These are phyloP conservation scores for Sebastes trivittatus DNA, from an alignment of 2,797 vertebrate genomes.

Conservation along the genomic window DNA sequence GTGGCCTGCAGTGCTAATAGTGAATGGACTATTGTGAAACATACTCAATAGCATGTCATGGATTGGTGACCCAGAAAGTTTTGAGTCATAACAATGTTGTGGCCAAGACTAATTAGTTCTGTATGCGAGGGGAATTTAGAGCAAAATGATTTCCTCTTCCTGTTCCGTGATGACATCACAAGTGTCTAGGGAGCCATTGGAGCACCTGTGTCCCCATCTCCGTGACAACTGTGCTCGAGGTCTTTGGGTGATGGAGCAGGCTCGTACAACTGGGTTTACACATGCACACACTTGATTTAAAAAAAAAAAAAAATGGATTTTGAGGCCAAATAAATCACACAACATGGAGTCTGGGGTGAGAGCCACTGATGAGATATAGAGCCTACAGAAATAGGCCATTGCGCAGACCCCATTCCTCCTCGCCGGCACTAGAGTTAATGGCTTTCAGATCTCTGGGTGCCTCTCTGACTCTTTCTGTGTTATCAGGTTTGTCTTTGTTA, in stretches of 20 bases:
- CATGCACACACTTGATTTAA: constrained; percentile 43
- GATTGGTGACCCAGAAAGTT: constrained; percentile 38
- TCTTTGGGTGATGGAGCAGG: constrained; percentile 51
- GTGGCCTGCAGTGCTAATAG: not conserved
- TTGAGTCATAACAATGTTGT: constrained; percentile 14
- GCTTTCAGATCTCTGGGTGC: constrained; percentile 72
- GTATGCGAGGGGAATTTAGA: not conserved
- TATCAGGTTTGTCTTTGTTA: constrained; percentile 67
- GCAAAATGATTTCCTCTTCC: constrained; percentile 37
- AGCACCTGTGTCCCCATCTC: constrained; percentile 74
- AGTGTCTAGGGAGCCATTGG: constrained; percentile 33
- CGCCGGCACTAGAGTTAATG: constrained; percentile 69
- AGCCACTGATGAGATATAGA: constrained; percentile 75
- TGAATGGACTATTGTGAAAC: constrained; percentile 27
- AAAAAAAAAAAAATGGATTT: constrained; percentile 38
- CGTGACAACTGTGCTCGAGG: constrained; percentile 54
- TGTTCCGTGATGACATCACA: constrained; percentile 51
- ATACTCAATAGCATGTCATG: not conserved
- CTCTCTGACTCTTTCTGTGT: constrained; percentile 54
- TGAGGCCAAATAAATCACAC: constrained; percentile 77
- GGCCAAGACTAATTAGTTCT: constrained; percentile 9
- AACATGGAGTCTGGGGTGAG: constrained; percentile 68
- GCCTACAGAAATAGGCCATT: constrained; percentile 81
- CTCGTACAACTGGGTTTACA: constrained; percentile 27
- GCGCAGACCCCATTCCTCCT: constrained; percentile 65